Evolutionary conservation across 2,113 vertebrate genomes (phyloP).

Genomic region (Coptodon rendalli): DNA sequence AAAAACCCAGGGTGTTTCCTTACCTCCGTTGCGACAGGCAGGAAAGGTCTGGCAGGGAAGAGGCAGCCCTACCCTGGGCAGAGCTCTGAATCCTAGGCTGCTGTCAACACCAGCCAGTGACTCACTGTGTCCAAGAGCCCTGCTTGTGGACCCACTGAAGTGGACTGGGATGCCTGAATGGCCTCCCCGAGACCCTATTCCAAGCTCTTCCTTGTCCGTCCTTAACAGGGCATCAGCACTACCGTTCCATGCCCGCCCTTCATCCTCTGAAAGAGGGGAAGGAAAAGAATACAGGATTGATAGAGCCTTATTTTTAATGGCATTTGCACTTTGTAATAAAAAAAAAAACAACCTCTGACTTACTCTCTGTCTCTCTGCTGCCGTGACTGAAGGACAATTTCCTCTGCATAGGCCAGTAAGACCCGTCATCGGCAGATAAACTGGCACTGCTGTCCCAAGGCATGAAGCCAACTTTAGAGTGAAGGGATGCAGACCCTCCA

Average conservation of each 20-base stretch:
- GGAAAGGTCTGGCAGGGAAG: constrained; percentile 89
- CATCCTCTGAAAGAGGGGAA: constrained; percentile 68
- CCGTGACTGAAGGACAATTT: constrained; percentile 81
- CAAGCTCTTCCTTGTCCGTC: constrained; percentile 75
- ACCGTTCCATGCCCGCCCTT: constrained; percentile 77
- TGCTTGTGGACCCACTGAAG: constrained; percentile 62
- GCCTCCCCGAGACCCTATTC: constrained; percentile 30
- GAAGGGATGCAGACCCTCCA: constrained; percentile 39
- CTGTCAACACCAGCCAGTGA: constrained; percentile 67
- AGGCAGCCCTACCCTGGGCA: constrained; percentile 75
- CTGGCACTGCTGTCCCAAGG: constrained; percentile 70
- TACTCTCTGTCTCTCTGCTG: constrained; percentile 81
- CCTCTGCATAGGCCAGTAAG: constrained; percentile 83
- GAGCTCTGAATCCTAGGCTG: constrained; percentile 72
- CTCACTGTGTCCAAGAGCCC: constrained; percentile 71
- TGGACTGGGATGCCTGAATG: constrained; percentile 83
- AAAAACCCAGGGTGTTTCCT: neutral
- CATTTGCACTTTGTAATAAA: neutral
- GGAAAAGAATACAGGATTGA: neutral
- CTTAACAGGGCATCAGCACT: constrained; percentile 71
- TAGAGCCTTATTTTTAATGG: neutral
- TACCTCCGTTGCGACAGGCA: constrained; percentile 87
- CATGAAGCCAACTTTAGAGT: constrained; percentile 69
- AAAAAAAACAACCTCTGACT: constrained; percentile 49
- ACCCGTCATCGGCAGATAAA: constrained; percentile 67